Evolutionary conservation across 2,113 vertebrate genomes (phyloP).

Genomic region (Nerophis ophidion): DNA sequence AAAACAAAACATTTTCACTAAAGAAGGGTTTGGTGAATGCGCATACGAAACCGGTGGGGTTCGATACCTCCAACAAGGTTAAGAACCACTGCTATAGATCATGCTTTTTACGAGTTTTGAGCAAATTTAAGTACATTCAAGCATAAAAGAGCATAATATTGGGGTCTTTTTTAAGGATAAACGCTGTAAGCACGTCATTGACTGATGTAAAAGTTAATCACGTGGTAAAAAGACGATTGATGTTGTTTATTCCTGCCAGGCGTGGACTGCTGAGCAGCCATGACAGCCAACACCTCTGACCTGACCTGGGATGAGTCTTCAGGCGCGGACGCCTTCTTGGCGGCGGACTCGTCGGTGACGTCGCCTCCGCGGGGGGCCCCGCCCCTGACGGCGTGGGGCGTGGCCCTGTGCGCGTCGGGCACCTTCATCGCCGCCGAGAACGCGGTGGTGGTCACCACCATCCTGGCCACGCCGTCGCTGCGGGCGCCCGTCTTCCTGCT

Average conservation of each 20-base stretch:
- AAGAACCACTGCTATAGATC: too few species aligned
- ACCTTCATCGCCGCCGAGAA: conserved; percentile 87
- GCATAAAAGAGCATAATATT: too few species aligned
- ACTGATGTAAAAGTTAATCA: not conserved
- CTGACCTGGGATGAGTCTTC: conserved; percentile 66
- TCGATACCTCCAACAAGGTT: too few species aligned
- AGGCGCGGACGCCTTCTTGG: conserved; percentile 58
- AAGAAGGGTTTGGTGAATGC: too few species aligned
- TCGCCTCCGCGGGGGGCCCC: conserved; percentile 56
- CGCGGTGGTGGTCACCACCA: conserved; percentile 83
- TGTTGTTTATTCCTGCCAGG: conserved; percentile 1
- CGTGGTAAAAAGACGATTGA: not conserved
- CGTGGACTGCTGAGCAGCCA: conserved; percentile 36
- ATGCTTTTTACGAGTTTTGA: too few species aligned
- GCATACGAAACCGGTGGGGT: too few species aligned
- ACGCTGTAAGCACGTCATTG: too few species aligned
- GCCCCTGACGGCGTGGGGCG: conserved; percentile 79
- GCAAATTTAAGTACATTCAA: too few species aligned
- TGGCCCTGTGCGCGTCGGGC: conserved; percentile 85
- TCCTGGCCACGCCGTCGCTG: conserved; percentile 79
- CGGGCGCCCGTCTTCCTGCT: conserved; percentile 86
- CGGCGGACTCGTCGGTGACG: conserved; percentile 47
- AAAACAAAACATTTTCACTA: too few species aligned
- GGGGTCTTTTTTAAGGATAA: too few species aligned
- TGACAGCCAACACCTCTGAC: conserved; percentile 65